Conservation (phyloP, 2,797 vertebrate species). For the Mormyrops boulengeri region DNA sequence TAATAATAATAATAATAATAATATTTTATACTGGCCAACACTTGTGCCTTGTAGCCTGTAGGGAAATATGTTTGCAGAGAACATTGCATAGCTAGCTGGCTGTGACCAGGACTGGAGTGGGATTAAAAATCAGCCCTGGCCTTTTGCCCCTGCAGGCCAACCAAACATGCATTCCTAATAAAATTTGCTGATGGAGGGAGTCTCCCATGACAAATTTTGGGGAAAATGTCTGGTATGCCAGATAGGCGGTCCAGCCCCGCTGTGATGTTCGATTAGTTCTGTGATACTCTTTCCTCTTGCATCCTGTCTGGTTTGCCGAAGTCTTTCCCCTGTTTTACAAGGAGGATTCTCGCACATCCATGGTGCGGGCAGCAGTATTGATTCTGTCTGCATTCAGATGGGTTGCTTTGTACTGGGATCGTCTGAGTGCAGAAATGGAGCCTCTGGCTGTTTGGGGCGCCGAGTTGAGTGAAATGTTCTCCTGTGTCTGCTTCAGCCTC, state of each 20-base stretch:
- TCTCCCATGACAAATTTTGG: not conserved
- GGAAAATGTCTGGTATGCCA: not conserved
- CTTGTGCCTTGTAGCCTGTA: not conserved
- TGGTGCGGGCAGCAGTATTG: not conserved
- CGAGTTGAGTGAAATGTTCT: not conserved
- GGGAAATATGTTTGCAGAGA: not conserved
- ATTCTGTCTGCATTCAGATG: not conserved
- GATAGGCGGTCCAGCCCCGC: not conserved
- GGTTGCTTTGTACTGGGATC: not conserved
- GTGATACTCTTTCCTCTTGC: not conserved
- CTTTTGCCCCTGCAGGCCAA: not conserved
- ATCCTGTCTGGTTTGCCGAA: not conserved
- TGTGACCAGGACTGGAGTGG: not conserved
- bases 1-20: not conserved
- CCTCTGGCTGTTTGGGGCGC: not conserved
- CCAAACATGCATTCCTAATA: not conserved
- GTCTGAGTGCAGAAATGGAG: not conserved
- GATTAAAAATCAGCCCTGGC: not conserved
- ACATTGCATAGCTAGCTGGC: not conserved
- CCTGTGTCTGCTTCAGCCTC: not conserved
- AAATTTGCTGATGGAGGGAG: not conserved
- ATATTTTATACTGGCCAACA: not conserved
- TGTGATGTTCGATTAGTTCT: not conserved
- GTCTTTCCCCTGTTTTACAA: not conserved
- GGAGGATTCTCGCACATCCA: not conserved